Evolutionary conservation across 2,797 vertebrate genomes (phyloP), one percentile per base, ranked within the genome.

Genomic region (Gastrophryne carolinensis): DNA sequence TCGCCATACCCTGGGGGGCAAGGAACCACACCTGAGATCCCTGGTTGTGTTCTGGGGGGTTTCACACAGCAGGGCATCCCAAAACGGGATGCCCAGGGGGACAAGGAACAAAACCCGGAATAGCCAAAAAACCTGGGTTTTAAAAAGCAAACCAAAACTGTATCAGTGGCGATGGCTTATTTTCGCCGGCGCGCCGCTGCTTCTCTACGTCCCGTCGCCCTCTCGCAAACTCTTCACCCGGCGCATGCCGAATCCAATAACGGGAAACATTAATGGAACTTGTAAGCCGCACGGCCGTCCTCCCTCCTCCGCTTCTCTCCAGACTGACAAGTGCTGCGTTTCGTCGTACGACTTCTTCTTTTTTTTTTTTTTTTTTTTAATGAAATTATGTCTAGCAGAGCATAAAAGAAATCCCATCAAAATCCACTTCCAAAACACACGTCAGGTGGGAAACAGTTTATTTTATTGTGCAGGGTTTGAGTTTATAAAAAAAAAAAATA

Each of bases 381-480:
- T 17, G 58, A 81, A 82, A 79, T 6, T 69, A 47, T 60, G 66
- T 66, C 54, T 27, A 26, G 32, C 49, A 75, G 24, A 71, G 60
- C 81, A 68, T 26, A 71, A 70, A 80, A 79, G 56, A 62, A 74
- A 83, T 83, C 78, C 8, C 0, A 29, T 63, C 30, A 68, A 72
- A 64, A 71, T 72, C 58, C 64, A 79, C 79, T 82, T 79, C 1
- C 5, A 30, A 76, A 66, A 73, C 27, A 72, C 41, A 34, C 58
- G 71, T 69, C 24, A 32, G 75, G 53, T 17, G 2, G n/a, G 64
- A 67, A 23, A 68, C 72, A 53, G 83, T 81, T 72, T 73, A 63
- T 86, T 84, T 78, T 75, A 56, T 8, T n/a, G 54, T 77, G 73
- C 19, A 49, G 72, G 80, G 67, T 79, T 26, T 81, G 80, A 73